Conservation (phyloP, 2,888 invertebrate species). For the Hecatera dysodea region DNA sequence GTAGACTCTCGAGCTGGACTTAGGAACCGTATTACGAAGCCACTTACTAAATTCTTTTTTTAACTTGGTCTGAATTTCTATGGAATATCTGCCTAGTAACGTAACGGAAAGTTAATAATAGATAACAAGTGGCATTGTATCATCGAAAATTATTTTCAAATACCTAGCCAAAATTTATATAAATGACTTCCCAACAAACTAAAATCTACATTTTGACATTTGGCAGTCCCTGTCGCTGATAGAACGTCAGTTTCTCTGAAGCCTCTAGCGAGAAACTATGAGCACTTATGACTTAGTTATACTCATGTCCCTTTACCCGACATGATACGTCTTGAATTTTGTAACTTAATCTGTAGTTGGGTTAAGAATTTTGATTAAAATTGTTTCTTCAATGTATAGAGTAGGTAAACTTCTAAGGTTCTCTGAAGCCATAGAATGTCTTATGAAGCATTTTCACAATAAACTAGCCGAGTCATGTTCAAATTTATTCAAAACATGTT, state of each 20-base stretch:
- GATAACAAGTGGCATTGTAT: not conserved
- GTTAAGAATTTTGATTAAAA: conserved; percentile 34
- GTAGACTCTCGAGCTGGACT: too few species aligned
- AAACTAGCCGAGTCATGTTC: not conserved
- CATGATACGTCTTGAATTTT: conserved; percentile 1
- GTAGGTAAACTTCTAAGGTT: not conserved
- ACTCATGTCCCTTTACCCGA: not conserved
- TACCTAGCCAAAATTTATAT: not conserved
- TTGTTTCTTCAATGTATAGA: conserved; percentile 20
- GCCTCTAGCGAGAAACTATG: not conserved
- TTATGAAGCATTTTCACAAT: not conserved
- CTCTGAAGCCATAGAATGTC: conserved; percentile 4
- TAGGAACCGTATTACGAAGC: too few species aligned
- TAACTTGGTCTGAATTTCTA: not conserved
- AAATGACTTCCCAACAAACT: too few species aligned
- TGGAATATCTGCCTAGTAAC: too few species aligned
- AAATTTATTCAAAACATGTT: too few species aligned
- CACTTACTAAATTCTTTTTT: too few species aligned
- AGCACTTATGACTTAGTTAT: conserved; percentile 1
- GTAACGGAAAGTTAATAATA: too few species aligned
- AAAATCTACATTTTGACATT: not conserved
- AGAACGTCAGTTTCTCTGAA: not conserved
- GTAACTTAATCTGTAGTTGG: conserved; percentile 8
- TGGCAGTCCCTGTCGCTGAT: not conserved
- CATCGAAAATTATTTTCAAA: not conserved